Percentiles rank a stretch among this genome's conserved stretches.
Conservation (phyloP, 1,140 invertebrate species). For the Platorchestia sp. region DNA sequence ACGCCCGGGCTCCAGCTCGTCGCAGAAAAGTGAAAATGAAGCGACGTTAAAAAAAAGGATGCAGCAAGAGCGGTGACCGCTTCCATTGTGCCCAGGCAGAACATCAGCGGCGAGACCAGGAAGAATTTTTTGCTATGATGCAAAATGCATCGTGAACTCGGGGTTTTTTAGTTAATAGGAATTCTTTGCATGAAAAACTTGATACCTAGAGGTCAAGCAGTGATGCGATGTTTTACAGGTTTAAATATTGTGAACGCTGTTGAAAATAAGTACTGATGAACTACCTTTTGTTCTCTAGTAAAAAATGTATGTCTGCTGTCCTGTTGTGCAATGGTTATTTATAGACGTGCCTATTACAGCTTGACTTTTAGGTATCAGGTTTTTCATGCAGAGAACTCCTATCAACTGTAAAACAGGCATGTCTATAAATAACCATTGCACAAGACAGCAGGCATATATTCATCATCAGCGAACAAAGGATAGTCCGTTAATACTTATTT, state of each 20-base stretch:
- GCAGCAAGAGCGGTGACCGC: background rate
- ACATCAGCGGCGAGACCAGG: background rate
- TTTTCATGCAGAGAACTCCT: background rate
- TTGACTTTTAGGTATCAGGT: background rate
- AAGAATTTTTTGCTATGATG: background rate
- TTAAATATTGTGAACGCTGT: background rate
- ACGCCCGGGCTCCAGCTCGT: background rate
- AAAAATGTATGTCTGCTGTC: background rate
- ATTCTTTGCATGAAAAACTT: background rate
- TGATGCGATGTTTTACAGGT: background rate
- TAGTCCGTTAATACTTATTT: background rate
- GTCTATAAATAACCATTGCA: background rate
- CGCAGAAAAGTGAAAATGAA: conserved; percentile 1
- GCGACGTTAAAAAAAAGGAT: background rate
- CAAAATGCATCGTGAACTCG: background rate
- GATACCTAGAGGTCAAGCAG: background rate
- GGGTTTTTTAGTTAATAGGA: background rate
- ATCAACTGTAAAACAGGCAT: background rate
- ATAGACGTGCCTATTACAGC: background rate
- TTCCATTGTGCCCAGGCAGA: background rate
- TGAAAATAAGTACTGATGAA: background rate
- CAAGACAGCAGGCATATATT: background rate
- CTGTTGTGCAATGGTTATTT: background rate
- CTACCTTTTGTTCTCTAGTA: too few species aligned
- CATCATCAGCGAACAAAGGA: too few species aligned